These are phyloP conservation scores for Heterodera schachtii DNA, from an alignment of 1,140 invertebrate species.

Conservation along the genomic window DNA sequence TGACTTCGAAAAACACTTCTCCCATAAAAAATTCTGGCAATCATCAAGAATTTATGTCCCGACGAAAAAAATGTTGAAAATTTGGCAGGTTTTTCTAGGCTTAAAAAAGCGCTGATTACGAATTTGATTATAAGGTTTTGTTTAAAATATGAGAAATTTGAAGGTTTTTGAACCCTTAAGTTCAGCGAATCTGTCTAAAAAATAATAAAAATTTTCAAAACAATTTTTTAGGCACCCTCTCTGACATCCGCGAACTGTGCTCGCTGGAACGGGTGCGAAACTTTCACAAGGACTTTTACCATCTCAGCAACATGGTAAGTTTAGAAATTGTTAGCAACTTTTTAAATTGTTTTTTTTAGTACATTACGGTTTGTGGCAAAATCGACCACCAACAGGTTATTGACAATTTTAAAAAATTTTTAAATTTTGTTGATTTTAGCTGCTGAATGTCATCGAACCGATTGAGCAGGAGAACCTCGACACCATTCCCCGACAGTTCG, in stretches of 20 bases:
- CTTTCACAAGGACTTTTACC: slow-evolving; percentile 84
- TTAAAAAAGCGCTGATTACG: too few species aligned
- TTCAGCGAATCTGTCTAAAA: too few species aligned
- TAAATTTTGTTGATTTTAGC: neutral
- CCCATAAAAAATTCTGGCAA: slow-evolving; percentile 69
- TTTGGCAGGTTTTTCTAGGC: too few species aligned
- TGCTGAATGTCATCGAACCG: slow-evolving; percentile 67
- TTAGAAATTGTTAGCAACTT: slow-evolving; percentile 67
- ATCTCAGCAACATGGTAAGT: slow-evolving; percentile 83
- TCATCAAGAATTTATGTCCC: too few species aligned
- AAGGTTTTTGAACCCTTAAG: too few species aligned
- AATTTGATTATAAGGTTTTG: too few species aligned
- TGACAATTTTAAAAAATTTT: slow-evolving; percentile 18
- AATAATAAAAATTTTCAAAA: too few species aligned
- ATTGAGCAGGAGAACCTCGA: slow-evolving; percentile 72
- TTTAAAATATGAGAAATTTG: too few species aligned
- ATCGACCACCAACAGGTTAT: slow-evolving; percentile 71
- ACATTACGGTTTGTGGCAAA: slow-evolving; percentile 80
- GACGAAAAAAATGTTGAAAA: too few species aligned
- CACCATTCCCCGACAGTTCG: slow-evolving; percentile 67
- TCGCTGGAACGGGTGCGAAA: slow-evolving; percentile 78
- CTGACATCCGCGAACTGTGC: slow-evolving; percentile 80
- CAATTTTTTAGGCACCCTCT: slow-evolving; percentile 74
- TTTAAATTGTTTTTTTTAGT: slow-evolving; percentile 53
- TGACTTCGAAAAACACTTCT: slow-evolving; percentile 69